Evolutionary conservation across 37 sponge, comb jelly and placozoan species (phyloP), one percentile per base, ranked within the genome.

Genomic region (Amphimedon queenslandica): DNA sequence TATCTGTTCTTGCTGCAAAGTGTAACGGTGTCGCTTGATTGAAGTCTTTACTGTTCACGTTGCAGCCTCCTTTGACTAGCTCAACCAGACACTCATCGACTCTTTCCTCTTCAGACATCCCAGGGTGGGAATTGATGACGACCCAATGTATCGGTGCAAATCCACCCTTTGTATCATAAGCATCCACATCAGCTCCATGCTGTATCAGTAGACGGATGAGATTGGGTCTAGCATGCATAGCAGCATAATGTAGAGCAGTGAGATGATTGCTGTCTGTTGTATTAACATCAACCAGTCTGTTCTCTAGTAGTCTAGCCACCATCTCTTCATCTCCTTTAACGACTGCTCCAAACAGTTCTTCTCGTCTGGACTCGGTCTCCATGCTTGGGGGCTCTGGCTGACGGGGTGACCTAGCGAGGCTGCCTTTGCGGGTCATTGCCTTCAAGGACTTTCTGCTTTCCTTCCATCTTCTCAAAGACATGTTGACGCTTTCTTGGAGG

Each of bases 141-240:
- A 80, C 77, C 87, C 87, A 86, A 57, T 86, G 87, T 24, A 86
- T 55, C 0, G 87, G 74, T 40, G 66, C 75, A 70, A 80, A 86
- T 2, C 87, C 87, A n/a, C 81, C 87, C 37, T 79, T 86, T 33
- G 76, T 69, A 43, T 86, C 87, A 8, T 70, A 27, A 43, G 72
- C 76, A 36, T 80, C 75, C 11, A 64, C 56, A 10, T 80, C 58
- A 13, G 81, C 76, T 28, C 87, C 87, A 41, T 79, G 57, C n/a
- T 66, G 67, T 30, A 86, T 24, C 30, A 86, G 67, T 0, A 64
- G 38, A 11, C 69, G 42, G 66, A 86, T 75, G 10, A 80, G 76
- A 16, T 76, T 55, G 23, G 76, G 79, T 57, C 87, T 67, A 3
- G 77, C 72, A 66, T 86, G 76, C 81, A 79, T 86, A 25, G 87